Percentiles rank a stretch among this genome's conserved stretches.
Evolutionary conservation across 1,140 invertebrate genomes (phyloP).

Genomic region (Scaptomyza pallida): DNA sequence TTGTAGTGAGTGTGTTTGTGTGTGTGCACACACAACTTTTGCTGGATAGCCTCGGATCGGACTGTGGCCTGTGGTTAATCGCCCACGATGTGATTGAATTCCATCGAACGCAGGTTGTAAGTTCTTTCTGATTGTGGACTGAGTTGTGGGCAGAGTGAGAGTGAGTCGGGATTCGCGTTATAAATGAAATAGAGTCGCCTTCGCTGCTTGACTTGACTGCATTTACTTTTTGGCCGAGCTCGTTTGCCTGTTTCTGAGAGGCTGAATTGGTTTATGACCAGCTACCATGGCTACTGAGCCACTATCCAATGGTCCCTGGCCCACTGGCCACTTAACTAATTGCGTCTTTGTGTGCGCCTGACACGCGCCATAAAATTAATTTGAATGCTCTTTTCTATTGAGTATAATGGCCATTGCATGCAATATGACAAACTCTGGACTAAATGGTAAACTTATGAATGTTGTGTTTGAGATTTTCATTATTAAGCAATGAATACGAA

Average conservation of each 20-base stretch:
- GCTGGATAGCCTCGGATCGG: constrained; percentile 25
- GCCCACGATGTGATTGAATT: constrained; percentile 79
- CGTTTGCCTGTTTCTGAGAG: constrained; percentile 63
- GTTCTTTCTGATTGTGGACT: constrained; percentile 7
- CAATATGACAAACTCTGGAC: not conserved
- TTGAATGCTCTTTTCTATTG: constrained; percentile 20
- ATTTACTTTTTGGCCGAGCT: constrained; percentile 15
- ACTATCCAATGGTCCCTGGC: not conserved
- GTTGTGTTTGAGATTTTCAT: not conserved
- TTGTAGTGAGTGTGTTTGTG: too few species aligned
- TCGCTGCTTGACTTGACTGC: constrained; percentile 62
- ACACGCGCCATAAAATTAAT: constrained; percentile 76
- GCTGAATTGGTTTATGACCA: constrained; percentile 69
- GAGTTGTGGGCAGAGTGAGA: too few species aligned
- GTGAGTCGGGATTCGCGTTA: constrained; percentile 45
- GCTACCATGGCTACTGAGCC: not conserved
- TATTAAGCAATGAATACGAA: too few species aligned
- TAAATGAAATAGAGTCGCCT: constrained; percentile 70
- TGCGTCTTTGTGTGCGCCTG: constrained; percentile 74
- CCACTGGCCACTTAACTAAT: constrained; percentile 78
- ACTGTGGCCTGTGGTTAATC: constrained; percentile 66
- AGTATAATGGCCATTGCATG: constrained; percentile 21
- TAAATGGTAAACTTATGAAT: not conserved
- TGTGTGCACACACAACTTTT: constrained; percentile 51
- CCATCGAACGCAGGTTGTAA: constrained; percentile 76